These are phyloP conservation scores for Lasioglossum lativentre DNA, from an alignment of 2,888 invertebrate species.

Conservation along the genomic window DNA sequence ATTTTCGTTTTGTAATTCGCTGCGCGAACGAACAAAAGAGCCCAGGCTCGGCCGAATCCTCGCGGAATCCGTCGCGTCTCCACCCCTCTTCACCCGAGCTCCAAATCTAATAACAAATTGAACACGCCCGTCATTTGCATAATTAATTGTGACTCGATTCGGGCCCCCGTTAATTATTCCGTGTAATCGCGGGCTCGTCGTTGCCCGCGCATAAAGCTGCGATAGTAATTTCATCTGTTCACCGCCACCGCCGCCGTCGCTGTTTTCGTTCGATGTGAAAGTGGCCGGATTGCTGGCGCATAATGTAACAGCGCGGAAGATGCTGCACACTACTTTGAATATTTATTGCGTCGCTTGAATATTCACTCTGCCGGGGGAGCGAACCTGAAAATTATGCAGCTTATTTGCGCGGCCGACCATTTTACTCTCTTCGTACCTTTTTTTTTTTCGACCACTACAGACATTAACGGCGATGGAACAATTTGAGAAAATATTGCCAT, in stretches of 20 bases:
- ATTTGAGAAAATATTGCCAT: no score
- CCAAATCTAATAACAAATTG: constrained; percentile 55
- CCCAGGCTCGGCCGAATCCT: not conserved
- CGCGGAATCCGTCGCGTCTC: not conserved
- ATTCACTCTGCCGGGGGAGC: not conserved
- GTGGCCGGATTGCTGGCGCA: not conserved
- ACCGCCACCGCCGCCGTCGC: not conserved
- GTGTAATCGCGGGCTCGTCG: constrained; percentile 33
- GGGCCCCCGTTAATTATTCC: constrained; percentile 51
- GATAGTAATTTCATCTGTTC: constrained; percentile 50
- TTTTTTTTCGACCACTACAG: not conserved
- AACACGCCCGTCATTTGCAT: constrained; percentile 48
- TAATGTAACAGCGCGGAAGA: not conserved
- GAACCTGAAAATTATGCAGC: not conserved
- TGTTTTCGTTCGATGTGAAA: not conserved
- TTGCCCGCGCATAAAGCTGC: constrained; percentile 8
- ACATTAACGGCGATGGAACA: not conserved
- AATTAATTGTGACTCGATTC: constrained; percentile 53
- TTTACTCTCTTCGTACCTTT: not conserved
- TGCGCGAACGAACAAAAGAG: not conserved
- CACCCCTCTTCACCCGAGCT: not conserved
- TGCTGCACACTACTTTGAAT: not conserved
- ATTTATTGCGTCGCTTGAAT: not conserved
- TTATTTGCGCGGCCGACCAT: not conserved
- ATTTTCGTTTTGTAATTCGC: constrained; percentile 35